Evolutionary conservation across 1,140 invertebrate species (phyloP).

Genomic region (Apis florea): DNA sequence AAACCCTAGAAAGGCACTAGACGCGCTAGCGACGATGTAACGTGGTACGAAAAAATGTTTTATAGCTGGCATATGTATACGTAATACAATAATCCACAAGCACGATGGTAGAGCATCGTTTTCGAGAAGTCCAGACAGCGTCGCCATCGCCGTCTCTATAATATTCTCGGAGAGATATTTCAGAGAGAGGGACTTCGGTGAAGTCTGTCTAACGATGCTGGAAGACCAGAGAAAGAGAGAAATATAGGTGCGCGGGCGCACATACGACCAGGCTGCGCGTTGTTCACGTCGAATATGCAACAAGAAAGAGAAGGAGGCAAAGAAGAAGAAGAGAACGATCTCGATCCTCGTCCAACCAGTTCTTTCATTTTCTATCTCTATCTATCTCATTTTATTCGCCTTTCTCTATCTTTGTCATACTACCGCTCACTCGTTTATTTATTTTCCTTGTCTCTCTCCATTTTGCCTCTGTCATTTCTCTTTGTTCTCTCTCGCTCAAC

Average conservation of each 20-base stretch:
- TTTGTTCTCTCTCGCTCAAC: background rate
- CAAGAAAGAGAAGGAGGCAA: slow-evolving; percentile 46
- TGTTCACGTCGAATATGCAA: slow-evolving; percentile 30
- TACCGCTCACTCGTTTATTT: slow-evolving; percentile 46
- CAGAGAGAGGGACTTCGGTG: slow-evolving; percentile 65
- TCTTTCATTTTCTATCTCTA: slow-evolving; percentile 50
- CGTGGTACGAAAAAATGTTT: slow-evolving; percentile 11
- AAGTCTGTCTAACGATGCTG: slow-evolving; percentile 68
- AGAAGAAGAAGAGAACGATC: slow-evolving; percentile 49
- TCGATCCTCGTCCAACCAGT: slow-evolving; percentile 53
- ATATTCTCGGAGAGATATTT: slow-evolving; percentile 76
- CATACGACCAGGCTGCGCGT: background rate
- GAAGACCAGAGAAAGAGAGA: slow-evolving; percentile 51
- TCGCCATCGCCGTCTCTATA: slow-evolving; percentile 61
- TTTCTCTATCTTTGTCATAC: slow-evolving; percentile 44
- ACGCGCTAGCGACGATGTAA: background rate
- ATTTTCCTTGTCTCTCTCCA: background rate
- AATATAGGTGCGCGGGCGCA: slow-evolving; percentile 29
- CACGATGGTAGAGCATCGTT: slow-evolving; percentile 37
- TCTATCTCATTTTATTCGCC: slow-evolving; percentile 25
- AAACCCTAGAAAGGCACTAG: background rate
- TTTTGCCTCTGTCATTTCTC: slow-evolving; percentile 24
- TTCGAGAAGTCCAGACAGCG: slow-evolving; percentile 36
- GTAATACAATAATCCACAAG: slow-evolving; percentile 49
- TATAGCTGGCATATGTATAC: slow-evolving; percentile 2